Evolutionary conservation across 2,113 vertebrate genomes (phyloP), one percentile per base, ranked within the genome.

Genomic region (Otocyon megalotis): DNA sequence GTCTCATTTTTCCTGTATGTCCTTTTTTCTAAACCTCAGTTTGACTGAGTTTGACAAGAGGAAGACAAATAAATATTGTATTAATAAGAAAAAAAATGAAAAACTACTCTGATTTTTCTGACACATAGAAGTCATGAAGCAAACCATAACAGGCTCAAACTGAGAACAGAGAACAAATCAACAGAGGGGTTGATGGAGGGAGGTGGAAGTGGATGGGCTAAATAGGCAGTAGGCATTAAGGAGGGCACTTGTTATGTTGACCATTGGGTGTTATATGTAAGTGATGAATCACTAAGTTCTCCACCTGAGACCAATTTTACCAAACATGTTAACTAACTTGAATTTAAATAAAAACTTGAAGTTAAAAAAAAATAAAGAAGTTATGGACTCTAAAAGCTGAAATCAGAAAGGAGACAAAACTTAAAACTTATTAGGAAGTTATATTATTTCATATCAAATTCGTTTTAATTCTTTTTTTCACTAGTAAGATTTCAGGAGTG

Each of bases 51-150:
- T 77, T 77, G 43, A 30, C 74, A 50, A 16, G 48, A 48, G 74
- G 26, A 77, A 77, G 43, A 30, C 37, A 76, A 50, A 50, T 50
- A 28, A 63, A 48, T 50, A 50, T 26, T 50, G 8, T 17, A 50
- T 50, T 30, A 77, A 77, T 77, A 17, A 50, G 74, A 17, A 77
- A 74, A n/a, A 50, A 48, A 77, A 15, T 28, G 74, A 50, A 77
- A 30, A 77, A 50, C 8, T 58, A 11, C 24, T 94, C 85, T 94
- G 17, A 79, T 79, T 97, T 96, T 92, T 83, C 37, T 86, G 53
- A 79, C 62, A 4, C 4, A 35, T 12, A 63, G 32, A 69, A 32
- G 8, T 32, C 22, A 86, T 94, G 7, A 69, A 69, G 32, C 67
- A 35, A 35, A 69, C 32, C 32, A 35, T 69, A 26, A 26, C 8